A percentile compares a stretch with the other conserved stretches of the same genome.
phyloP scores from a whole-genome alignment of 92 coral and sea anemone genomes.

The Blastomussa wellsi region DNA sequence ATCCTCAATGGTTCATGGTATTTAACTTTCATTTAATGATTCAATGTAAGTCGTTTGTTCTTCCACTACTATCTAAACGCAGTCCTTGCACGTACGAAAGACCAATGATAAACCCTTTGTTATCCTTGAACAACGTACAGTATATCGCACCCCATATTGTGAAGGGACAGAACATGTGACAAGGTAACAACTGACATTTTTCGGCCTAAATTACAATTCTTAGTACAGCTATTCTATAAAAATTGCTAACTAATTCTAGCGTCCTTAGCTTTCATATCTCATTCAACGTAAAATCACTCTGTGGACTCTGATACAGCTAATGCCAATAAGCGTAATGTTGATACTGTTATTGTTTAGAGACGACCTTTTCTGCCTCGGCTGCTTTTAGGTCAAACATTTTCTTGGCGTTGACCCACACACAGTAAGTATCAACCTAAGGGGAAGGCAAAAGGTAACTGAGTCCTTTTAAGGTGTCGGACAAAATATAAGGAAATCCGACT shows the following conservation, averaged over 20 bases:
- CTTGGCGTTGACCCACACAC: constrained; percentile 54
- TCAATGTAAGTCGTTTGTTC: no score
- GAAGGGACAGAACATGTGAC: no score
- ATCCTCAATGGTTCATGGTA: no score
- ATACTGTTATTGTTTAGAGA: background rate
- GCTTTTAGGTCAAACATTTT: constrained; percentile 53
- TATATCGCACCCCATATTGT: no score
- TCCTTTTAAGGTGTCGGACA: background rate
- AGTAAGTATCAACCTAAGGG: constrained; percentile 46
- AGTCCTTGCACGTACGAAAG: no score
- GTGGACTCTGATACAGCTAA: background rate
- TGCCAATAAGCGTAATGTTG: background rate
- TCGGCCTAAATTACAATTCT: background rate
- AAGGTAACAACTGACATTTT: no score
- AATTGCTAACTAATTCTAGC: background rate
- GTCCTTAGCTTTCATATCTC: background rate
- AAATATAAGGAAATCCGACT: background rate
- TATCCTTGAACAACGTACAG: no score
- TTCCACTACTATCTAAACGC: no score
- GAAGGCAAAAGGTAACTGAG: background rate
- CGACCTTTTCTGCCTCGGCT: constrained; percentile 34
- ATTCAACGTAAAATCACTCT: background rate
- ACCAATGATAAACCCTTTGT: no score
- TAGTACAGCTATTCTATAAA: background rate
- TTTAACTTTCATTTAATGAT: no score